Evolutionary conservation across 2,888 invertebrate genomes (phyloP).

Genomic region (Graphium colonna): DNA sequence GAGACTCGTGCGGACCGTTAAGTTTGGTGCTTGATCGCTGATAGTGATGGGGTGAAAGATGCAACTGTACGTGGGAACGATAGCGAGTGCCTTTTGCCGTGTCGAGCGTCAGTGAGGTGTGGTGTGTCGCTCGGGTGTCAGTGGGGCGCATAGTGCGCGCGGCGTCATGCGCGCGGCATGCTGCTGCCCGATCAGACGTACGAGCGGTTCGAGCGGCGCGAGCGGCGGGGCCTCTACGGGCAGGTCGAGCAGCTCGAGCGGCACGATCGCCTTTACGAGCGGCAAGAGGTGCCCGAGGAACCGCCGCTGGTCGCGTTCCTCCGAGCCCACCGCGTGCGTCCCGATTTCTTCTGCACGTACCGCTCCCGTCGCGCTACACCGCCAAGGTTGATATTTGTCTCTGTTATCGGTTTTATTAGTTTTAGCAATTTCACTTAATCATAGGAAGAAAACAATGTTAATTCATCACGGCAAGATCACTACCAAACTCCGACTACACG

Average conservation of each 20-base stretch:
- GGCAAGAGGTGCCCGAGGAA: conserved; percentile 69
- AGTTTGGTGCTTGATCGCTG: neutral
- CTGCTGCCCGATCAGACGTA: conserved; percentile 90
- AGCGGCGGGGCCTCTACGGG: conserved; percentile 75
- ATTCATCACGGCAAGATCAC: neutral
- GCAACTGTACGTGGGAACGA: neutral
- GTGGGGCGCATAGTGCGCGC: conserved; percentile 27
- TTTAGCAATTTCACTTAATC: neutral
- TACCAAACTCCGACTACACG: no score
- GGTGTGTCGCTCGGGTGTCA: conserved; percentile 10
- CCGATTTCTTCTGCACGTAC: conserved; percentile 89
- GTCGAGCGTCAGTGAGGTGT: conserved; percentile 2
- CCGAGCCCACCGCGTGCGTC: conserved; percentile 82
- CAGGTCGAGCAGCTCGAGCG: conserved; percentile 56
- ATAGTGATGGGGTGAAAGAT: neutral
- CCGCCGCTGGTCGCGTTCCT: conserved; percentile 46
- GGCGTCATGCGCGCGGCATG: conserved; percentile 76
- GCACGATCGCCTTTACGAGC: conserved; percentile 53
- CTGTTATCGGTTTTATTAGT: no score
- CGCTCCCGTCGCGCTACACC: conserved; percentile 38
- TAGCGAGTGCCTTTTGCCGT: conserved; percentile 10
- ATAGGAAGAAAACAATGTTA: neutral
- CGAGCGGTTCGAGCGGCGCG: conserved; percentile 78
- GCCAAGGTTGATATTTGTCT: neutral
- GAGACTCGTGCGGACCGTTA: neutral